Base-by-base conservation (phyloP, 2,113 vertebrate genomes). In the Hucho hucho region DNA sequence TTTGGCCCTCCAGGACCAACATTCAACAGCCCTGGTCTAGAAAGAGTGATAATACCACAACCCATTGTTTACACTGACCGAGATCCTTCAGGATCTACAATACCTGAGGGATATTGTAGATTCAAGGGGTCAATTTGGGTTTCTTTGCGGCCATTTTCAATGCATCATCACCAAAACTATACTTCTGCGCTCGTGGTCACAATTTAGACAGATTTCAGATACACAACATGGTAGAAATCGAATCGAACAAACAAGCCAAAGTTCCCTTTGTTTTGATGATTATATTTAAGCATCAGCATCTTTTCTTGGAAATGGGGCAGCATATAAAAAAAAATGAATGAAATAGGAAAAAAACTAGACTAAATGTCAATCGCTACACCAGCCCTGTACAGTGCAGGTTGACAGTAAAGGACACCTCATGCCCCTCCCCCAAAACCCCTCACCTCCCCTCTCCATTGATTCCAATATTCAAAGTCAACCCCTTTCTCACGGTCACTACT, bases 241-340 rank as follows among this genome's bases (percentile, higher is more conserved):
- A 12, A 24, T 64, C 84, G 83, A 81, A 85, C 74, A 71, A 89
- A 84, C 70, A 86, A 86, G 75, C 81, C 79, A 81, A 84, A 76
- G 59, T 63, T 81, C 78, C 75, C 82, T 86, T 90, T 84, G 81
- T 87, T 92, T 91, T 87, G 82, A 87, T 86, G 84, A 87, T 91
- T 94, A 93, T 94, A 94, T 93, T 94, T 94, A 78, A 93, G 90
- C 88, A 92, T 91, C 87, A 87, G 88, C 87, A 90, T 89, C 84
- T 88, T 92, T 91, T 92, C 90, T 92, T 90, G 89, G 73, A 85
- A 87, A 86, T 79, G 76, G 79, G 78, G 90, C 90, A 92, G 89
- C 85, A 92, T 93, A 93, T 93, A 93, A 89, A 94, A 91, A 94
- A 91, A 89, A 80, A 73, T 80, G 88, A 84, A 82, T 43, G 37